Evolutionary conservation across 2,888 invertebrate species (phyloP).

Genomic region (Xestia xanthographa): DNA sequence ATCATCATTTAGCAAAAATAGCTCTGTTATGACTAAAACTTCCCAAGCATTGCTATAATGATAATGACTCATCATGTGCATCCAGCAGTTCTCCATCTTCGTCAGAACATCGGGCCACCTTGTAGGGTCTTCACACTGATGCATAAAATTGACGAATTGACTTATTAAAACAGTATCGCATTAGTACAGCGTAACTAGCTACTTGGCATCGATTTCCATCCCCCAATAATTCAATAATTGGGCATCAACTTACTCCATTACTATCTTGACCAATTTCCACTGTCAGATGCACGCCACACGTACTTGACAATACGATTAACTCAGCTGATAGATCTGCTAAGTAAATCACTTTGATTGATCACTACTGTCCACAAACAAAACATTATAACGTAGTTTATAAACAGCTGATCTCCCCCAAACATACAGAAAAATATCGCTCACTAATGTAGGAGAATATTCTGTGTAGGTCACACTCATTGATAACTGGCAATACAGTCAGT

Average conservation of each 20-base stretch:
- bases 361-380: conserved; percentile 11
- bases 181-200: background rate
- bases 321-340: conserved; percentile 44
- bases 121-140: background rate
- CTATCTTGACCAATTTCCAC: conserved; percentile 19
- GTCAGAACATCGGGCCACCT: background rate
- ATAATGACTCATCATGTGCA: too few relatives aligned
- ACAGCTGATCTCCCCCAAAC: conserved; percentile 43
- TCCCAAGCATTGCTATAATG: background rate
- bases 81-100: background rate
- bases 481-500: conserved; percentile 46
- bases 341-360: conserved; percentile 47
- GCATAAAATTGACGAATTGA: background rate
- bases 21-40: too few relatives aligned
- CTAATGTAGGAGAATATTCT: conserved; percentile 16
- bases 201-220: background rate
- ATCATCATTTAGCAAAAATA: background rate
- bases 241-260: conserved; percentile 2
- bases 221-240: background rate
- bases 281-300: conserved; percentile 30
- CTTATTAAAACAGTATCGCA: background rate
- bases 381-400: conserved; percentile 5
- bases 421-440: conserved; percentile 4
- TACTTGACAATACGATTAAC: conserved; percentile 44
- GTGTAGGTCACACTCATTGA: conserved; percentile 55